Conservation (phyloP, 2,888 invertebrate species). For the Palloptera scutellata region DNA sequence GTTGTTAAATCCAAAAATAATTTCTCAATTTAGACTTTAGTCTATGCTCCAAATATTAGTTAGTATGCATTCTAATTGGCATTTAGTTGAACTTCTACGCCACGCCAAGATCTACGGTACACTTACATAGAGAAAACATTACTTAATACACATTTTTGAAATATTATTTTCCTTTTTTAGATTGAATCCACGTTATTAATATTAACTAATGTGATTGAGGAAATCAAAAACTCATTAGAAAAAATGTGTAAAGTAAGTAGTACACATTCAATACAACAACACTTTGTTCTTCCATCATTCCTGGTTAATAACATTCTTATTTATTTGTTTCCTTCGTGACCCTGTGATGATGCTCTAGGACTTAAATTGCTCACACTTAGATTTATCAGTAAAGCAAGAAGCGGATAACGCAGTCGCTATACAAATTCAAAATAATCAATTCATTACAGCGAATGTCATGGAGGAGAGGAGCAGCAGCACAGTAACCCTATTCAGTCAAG, state of each 20-base stretch:
- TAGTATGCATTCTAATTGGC: too few relatives aligned
- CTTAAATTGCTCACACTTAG: slow-evolving; percentile 57
- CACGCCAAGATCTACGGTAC: too few relatives aligned
- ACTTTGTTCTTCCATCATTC: background rate
- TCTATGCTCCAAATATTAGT: too few relatives aligned
- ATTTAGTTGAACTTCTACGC: too few relatives aligned
- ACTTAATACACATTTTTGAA: too few relatives aligned
- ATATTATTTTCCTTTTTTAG: slow-evolving; percentile 63
- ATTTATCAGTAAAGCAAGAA: slow-evolving; percentile 49
- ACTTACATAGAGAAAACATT: too few relatives aligned
- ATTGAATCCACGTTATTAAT: slow-evolving; percentile 71
- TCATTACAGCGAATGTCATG: slow-evolving; percentile 40
- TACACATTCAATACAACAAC: background rate
- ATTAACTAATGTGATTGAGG: slow-evolving; percentile 68
- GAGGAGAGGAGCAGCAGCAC: slow-evolving; percentile 38
- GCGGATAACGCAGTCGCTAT: slow-evolving; percentile 48
- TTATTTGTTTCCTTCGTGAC: background rate
- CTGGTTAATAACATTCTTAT: background rate
- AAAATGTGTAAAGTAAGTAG: slow-evolving; percentile 68
- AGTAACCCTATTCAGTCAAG: slow-evolving; percentile 41
- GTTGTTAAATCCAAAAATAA: too few relatives aligned
- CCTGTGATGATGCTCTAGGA: slow-evolving; percentile 43
- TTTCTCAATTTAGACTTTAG: too few relatives aligned
- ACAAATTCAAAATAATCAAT: slow-evolving; percentile 47
- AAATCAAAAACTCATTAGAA: slow-evolving; percentile 70